phyloP scores from a whole-genome alignment of 2,113 vertebrate genomes.

The Ahaetulla prasina region DNA sequence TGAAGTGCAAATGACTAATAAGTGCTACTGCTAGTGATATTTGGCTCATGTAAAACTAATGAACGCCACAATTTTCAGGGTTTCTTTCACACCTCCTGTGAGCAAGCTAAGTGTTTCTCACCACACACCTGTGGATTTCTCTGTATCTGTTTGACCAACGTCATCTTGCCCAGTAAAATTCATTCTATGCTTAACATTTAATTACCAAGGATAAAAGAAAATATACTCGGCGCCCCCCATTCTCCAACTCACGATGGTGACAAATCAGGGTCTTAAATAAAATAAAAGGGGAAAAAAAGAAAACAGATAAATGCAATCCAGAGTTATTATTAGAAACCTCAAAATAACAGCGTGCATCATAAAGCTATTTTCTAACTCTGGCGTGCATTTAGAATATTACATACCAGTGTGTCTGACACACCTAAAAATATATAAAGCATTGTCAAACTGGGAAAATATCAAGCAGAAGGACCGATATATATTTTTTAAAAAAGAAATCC shows the following conservation, averaged over 20 bases:
- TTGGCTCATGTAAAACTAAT: background rate
- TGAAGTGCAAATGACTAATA: background rate
- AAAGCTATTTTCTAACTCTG: background rate
- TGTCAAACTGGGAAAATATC: background rate
- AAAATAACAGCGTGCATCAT: slow-evolving; percentile 3
- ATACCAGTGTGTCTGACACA: background rate
- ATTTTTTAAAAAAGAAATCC: background rate
- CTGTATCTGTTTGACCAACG: background rate
- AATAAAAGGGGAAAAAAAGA: background rate
- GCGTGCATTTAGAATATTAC: background rate
- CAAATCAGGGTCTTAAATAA: background rate
- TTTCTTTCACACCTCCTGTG: background rate
- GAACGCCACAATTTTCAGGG: background rate
- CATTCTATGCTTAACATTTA: background rate
- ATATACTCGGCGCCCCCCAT: background rate
- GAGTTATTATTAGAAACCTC: background rate
- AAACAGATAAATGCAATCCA: background rate
- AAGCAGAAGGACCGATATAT: too few species aligned
- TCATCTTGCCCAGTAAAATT: background rate
- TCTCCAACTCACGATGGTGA: background rate
- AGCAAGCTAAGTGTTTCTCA: background rate
- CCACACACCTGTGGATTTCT: too few species aligned
- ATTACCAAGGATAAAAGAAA: background rate
- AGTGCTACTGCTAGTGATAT: background rate
- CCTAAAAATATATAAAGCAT: background rate